Percentiles rank a stretch among this genome's conserved stretches.
phyloP scores from a whole-genome alignment of 2,888 invertebrate genomes.

The Axea sp. region DNA sequence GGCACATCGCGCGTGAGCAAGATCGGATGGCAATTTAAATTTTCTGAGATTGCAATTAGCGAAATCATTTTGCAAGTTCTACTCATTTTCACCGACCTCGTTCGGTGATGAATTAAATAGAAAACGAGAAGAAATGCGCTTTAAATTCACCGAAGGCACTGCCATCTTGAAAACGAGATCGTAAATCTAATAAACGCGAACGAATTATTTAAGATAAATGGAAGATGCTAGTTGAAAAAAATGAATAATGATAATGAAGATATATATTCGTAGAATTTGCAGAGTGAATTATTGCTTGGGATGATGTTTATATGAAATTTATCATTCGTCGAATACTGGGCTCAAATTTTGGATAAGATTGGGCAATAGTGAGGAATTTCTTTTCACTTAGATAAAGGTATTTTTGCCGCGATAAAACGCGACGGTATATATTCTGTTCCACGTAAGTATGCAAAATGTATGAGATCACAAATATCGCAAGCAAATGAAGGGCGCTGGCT shows the following conservation, averaged over 20 bases:
- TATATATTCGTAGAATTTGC: constrained; percentile 10
- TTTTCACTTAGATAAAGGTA: constrained; percentile 19
- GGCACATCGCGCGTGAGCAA: too few relatives aligned
- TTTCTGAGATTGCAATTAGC: constrained; percentile 63
- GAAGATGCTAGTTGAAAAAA: constrained; percentile 34
- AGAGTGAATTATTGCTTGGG: constrained; percentile 1
- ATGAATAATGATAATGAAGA: constrained; percentile 41
- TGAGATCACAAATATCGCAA: constrained; percentile 40
- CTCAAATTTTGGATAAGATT: neutral
- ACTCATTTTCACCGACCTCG: constrained; percentile 55
- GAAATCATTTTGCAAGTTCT: constrained; percentile 47
- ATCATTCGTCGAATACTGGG: neutral
- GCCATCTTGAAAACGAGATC: constrained; percentile 58
- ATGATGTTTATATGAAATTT: constrained; percentile 18
- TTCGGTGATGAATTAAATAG: constrained; percentile 54
- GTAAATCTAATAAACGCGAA: constrained; percentile 60
- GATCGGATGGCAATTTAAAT: constrained; percentile 62
- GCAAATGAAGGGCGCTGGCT: constrained; percentile 63
- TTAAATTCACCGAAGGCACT: constrained; percentile 43
- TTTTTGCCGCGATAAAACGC: neutral
- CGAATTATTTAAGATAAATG: constrained; percentile 59
- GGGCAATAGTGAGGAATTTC: neutral
- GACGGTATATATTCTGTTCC: constrained; percentile 11
- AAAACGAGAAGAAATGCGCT: constrained; percentile 54
- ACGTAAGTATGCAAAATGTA: constrained; percentile 37